Evolutionary conservation across 2,113 vertebrate genomes (phyloP), one percentile per base, ranked within the genome.

Genomic region (Anhinga rufa): DNA sequence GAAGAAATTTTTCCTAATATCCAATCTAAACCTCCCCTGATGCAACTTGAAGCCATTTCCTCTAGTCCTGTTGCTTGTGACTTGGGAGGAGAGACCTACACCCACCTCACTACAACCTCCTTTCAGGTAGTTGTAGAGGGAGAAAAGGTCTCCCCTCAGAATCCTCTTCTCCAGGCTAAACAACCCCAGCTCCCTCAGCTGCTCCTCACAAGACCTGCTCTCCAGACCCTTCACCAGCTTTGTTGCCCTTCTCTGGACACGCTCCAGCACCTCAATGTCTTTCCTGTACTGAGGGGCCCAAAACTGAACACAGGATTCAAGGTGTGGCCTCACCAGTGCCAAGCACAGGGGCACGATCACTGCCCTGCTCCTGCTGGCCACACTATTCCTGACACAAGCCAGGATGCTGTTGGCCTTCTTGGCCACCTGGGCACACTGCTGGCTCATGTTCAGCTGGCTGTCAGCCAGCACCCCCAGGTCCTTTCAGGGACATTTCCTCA

Each of bases 401-500:
- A 69, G 24, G 46, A 36, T 28, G 68, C 46, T 6, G 6, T 49
- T 28, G 34, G 46, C 34, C 32, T 71, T 71, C 44, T 71, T 38
- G 49, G 48, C n/a, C n/a, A 5, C 68, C 69, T 31, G 46, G 9
- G 46, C 68, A 70, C 34, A 20, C 22, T 3, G 21, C 17, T 8
- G 52, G 9, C 55, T 77, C 15, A 49, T 57, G 1, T 32, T 61
- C 28, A 38, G 51, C 20, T 1, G 3, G 7, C 64, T 68, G 16
- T 19, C 1, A 3, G 19, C 31, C 9, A 58, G 4, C 34, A 58
- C 10, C 52, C 42, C 10, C 52, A 58, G 12, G 4, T 32, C 18
- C 64, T 49, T 70, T 69, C 0, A 3, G 46, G 51, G 14, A 14
- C 1, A 0, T 24, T 36, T 58, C 32, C 36, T 38, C 6, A 8